Conservation (phyloP, 2,113 vertebrate genomes). For the Neotoma lepida region DNA sequence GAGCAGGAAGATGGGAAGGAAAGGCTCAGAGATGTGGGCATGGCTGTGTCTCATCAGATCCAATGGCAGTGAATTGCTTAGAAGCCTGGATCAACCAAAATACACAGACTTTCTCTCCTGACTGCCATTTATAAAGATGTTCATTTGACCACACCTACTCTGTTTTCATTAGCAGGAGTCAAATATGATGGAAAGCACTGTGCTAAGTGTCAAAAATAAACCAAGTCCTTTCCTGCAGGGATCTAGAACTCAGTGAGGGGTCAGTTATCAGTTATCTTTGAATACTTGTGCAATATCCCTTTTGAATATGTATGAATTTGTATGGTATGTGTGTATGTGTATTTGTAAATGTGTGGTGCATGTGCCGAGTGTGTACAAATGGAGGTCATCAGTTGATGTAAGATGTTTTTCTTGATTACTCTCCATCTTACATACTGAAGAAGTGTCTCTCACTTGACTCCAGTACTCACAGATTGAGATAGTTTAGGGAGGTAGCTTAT, state of each 20-base stretch:
- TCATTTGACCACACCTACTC: neutral
- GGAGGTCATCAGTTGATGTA: neutral
- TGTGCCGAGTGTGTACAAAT: neutral
- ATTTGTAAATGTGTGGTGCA: neutral
- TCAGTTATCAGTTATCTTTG: neutral
- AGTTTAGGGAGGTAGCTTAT: neutral
- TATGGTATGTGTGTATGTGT: neutral
- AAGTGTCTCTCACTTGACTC: neutral
- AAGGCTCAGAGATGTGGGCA: neutral
- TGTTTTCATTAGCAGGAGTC: neutral
- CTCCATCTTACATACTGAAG: neutral
- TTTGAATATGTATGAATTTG: neutral
- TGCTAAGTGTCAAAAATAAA: neutral
- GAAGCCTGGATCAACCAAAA: neutral
- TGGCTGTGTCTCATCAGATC: neutral
- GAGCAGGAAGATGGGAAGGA: neutral
- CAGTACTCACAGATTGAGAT: neutral
- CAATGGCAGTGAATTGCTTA: neutral
- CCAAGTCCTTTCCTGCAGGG: neutral
- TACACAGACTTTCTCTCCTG: neutral
- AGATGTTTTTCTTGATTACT: neutral
- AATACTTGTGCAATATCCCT: neutral
- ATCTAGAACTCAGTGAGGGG: neutral
- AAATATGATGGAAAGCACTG: accelerated
- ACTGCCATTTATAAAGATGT: neutral